Evolutionary conservation across 2,888 invertebrate species (phyloP), one percentile per base, ranked within the genome.

Genomic region (Galeopsomyia nigrocyanea): DNA sequence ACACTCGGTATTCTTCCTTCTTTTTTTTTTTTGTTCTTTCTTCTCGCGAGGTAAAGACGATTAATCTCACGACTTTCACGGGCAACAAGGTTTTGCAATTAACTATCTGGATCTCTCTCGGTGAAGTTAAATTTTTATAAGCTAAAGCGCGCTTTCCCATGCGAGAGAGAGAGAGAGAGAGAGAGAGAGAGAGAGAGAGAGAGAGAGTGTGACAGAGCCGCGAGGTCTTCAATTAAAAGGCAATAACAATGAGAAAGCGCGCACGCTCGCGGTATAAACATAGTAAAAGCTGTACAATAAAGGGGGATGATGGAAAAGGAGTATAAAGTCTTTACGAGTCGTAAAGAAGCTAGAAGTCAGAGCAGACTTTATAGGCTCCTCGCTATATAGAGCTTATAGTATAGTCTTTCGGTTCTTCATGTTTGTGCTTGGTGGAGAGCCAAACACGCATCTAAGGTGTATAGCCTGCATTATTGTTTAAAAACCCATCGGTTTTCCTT

Each of bases 271-370:
- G 39, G 55, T 46, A 55, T 19, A 51, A 21, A 19, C 55, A 55
- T 55, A 21, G 55, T 14, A 21, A 55, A 26, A 10, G 22, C 22
- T 22, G 55, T 46, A 21, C 17, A 56, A 58, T 58, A 58, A 58
- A 58, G n/a, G 46, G 58, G 46, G 16, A 31, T 31, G 39, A 39
- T 58, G 39, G 39, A 63, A 39, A 69, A 63, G 57, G 50, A 39
- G 50, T 66, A 66, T 71, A 61, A 66, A 61, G 49, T 61, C 66
- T 69, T 69, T 67, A 71, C 60, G 66, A 67, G 26, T 55, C 56
- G 55, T 66, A 61, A 55, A 66, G 55, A 39, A 13, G 56, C 50
- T 39, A 39, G 39, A 39, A 39, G 39, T 39, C 39, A 39, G 39
- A 39, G 39, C 39, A 39, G 39, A 39, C 13, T 39, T 39, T 39